Evolutionary conservation across 2,797 vertebrate genomes (phyloP).

Genomic region (Sarcophilus harrisii): DNA sequence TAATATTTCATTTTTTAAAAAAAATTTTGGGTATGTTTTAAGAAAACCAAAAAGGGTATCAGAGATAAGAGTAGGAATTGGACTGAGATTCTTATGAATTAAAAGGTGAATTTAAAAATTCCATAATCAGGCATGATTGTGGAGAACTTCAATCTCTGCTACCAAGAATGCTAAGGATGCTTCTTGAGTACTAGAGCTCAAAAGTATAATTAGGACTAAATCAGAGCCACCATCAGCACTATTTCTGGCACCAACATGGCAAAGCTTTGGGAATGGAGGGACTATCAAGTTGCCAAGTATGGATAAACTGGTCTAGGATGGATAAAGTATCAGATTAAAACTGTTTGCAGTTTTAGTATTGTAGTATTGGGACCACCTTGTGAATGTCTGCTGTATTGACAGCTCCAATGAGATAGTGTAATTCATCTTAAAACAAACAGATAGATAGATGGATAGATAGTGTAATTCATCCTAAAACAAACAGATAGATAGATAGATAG

Average conservation of each 20-base stretch:
- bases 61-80: neutral
- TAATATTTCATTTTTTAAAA: neutral
- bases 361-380: neutral
- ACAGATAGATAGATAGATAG: neutral
- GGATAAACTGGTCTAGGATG: neutral
- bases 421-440: neutral
- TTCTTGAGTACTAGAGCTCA: neutral
- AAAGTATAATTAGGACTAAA: neutral
- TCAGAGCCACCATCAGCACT: neutral
- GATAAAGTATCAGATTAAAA: neutral
- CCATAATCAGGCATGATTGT: neutral
- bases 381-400: neutral
- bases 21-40: neutral
- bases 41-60: neutral
- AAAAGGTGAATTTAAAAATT: neutral
- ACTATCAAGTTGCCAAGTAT: neutral
- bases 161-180: neutral
- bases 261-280: neutral
- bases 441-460: no score
- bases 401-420: neutral
- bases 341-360: no score
- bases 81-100: neutral
- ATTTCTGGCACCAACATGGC: neutral
- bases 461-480: neutral
- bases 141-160: neutral